Percentiles rank a stretch among this genome's conserved stretches.
phyloP scores from a whole-genome alignment of 35 echinoderm and acorn worm genomes.

The Ophioderma brevispina region DNA sequence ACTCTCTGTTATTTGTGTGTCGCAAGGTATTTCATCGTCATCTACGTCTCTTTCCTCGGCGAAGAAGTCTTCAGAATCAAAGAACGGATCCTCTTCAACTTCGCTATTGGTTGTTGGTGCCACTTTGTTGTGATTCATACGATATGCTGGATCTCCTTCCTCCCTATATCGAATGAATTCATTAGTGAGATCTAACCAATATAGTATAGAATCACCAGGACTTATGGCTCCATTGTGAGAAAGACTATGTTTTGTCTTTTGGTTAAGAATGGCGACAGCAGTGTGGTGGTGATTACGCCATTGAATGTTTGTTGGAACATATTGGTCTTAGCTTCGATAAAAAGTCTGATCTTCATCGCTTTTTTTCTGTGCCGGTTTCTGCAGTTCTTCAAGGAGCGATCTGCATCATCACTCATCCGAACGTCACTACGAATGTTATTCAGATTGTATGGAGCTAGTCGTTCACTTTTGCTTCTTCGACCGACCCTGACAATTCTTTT shows the following conservation, averaged over 20 bases:
- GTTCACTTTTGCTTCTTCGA: conserved; percentile 67
- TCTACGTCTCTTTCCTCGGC: no score
- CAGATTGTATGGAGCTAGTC: conserved; percentile 45
- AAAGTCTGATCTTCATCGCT: background rate
- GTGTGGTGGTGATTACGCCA: conserved; percentile 5
- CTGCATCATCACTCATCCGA: background rate
- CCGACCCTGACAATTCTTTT: conserved; percentile 71
- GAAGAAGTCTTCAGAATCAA: no score
- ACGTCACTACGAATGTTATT: background rate
- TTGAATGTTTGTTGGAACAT: conserved; percentile 18
- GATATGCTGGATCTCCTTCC: no score
- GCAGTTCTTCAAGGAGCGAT: background rate
- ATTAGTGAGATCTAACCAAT: background rate
- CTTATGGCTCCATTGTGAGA: background rate
- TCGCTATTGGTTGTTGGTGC: no score
- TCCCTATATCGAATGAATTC: background rate
- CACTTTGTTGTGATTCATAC: no score
- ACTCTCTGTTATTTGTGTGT: no score
- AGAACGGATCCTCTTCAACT: no score
- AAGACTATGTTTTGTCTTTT: background rate
- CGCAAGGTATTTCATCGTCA: no score
- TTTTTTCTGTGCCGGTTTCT: background rate
- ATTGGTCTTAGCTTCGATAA: background rate
- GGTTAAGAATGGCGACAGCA: conserved; percentile 23
- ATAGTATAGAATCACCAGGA: background rate